Evolutionary conservation across 1,140 invertebrate species (phyloP), one percentile per base, ranked within the genome.

Genomic region (Saxidomus purpurata): DNA sequence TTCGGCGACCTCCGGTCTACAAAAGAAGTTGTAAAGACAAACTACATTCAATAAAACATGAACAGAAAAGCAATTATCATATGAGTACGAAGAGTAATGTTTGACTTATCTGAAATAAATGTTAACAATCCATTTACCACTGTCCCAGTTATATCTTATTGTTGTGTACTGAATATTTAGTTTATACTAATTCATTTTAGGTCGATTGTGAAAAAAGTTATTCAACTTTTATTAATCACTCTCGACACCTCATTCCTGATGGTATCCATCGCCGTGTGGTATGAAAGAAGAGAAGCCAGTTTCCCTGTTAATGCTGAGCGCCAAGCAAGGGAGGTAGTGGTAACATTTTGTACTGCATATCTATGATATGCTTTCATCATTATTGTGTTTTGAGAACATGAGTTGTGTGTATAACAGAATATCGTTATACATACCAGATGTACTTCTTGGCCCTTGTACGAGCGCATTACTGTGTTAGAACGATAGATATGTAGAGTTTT

Each of bases 1-100:
- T 71, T 17, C 89, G 47, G 25, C 63, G 59, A 15, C 91, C 91
- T 36, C 91, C 91, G 0, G 89, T 89, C 91, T 92, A 83, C 9
- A 79, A 79, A 4, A 77, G 31, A 47, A 52, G 1, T 28, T 11
- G 28, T 6, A 34, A 28, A 67, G 6, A 9, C 6, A 22, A 8
- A 19, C 31, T 28, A 13, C n/a, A 6, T 13, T 61, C 9, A 13
- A 61, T 6, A 49, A 49, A 49, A 49, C 47, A 11, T 49, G 8
- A 49, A 17, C 8, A 49, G 17, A 49, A 49, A 8, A 49, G 47
- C 17, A 8, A 11, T 49, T 8, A 49, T 11, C 17, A 49, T 11
- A 11, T 8, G 8, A 49, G 47, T 49, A 17, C 47, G 8, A 49
- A 49, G 17, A 49, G 47, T 49, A 49, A 11, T 8, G 17, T 17